Evolutionary conservation across 2,113 vertebrate species (phyloP).

Genomic region (Forbesichthys papilliferus): DNA sequence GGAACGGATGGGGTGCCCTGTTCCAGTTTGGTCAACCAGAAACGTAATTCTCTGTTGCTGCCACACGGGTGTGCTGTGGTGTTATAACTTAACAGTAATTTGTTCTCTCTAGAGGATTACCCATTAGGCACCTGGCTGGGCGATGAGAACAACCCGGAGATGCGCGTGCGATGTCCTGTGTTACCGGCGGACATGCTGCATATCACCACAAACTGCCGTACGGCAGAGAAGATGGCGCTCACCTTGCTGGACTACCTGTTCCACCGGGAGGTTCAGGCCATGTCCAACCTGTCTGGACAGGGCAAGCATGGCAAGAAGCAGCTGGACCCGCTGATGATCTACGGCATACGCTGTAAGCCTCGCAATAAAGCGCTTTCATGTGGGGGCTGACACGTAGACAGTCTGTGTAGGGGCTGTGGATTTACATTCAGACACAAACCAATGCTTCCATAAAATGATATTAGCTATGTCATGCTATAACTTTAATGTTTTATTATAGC

Average conservation of each 20-base stretch:
- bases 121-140: slow-evolving; percentile 95
- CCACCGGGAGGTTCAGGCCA: slow-evolving; percentile 94
- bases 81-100: slow-evolving; percentile 2
- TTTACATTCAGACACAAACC: no score
- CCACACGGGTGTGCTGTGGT: slow-evolving; percentile 65
- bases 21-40: no score
- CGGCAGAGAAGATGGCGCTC: slow-evolving; percentile 96
- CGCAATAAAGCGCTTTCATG: neutral
- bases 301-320: slow-evolving; percentile 98
- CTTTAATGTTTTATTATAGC: no score
- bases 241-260: slow-evolving; percentile 96
- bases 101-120: slow-evolving; percentile 82
- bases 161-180: slow-evolving; percentile 93
- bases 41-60: slow-evolving; percentile 14
- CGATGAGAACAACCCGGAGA: slow-evolving; percentile 93
- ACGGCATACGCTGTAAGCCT: slow-evolving; percentile 94
- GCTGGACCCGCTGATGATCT: slow-evolving; percentile 97
- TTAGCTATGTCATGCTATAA: no score
- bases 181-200: slow-evolving; percentile 93
- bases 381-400: no score
- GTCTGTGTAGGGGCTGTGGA: no score
- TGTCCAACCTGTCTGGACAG: slow-evolving; percentile 96
- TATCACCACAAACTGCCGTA: slow-evolving; percentile 95
- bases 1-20: no score
- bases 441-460: no score